A percentile compares a stretch with the other conserved stretches of the same genome.
phyloP scores from a whole-genome alignment of 2,888 invertebrate species.

The Noctua janthe region DNA sequence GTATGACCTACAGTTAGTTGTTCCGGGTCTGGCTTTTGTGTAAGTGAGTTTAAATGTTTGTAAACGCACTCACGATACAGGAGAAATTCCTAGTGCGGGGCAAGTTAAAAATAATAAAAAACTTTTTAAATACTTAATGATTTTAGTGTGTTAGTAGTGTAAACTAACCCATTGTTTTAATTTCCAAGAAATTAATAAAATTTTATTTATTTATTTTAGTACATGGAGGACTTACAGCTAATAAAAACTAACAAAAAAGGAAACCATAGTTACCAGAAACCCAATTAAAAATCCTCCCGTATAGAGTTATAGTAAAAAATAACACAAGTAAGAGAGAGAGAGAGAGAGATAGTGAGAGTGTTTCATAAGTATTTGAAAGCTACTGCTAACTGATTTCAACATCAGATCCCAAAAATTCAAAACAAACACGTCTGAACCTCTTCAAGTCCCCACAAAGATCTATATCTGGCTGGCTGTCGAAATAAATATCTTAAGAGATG shows the following conservation, averaged over 20 bases:
- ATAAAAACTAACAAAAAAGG: no score
- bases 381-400: not conserved
- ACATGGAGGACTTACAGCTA: no score
- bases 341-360: no score
- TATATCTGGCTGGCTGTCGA: slow-evolving; percentile 7
- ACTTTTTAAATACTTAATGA: not conserved
- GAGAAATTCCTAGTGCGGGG: no score
- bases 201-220: no score
- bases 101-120: no score
- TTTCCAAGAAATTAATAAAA: not conserved
- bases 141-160: not conserved
- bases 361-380: not conserved
- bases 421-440: not conserved
- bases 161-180: not conserved
- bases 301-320: no score
- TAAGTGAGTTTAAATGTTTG: not conserved
- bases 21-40: not conserved
- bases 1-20: no score
- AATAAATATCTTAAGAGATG: slow-evolving; percentile 32
- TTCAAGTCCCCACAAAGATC: slow-evolving; percentile 17
- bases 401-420: not conserved
- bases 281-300: no score
- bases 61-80: not conserved
- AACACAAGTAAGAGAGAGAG: no score
- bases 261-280: no score